phyloP scores from a whole-genome alignment of 2,113 vertebrate genomes.

The Eurystomus gularis region DNA sequence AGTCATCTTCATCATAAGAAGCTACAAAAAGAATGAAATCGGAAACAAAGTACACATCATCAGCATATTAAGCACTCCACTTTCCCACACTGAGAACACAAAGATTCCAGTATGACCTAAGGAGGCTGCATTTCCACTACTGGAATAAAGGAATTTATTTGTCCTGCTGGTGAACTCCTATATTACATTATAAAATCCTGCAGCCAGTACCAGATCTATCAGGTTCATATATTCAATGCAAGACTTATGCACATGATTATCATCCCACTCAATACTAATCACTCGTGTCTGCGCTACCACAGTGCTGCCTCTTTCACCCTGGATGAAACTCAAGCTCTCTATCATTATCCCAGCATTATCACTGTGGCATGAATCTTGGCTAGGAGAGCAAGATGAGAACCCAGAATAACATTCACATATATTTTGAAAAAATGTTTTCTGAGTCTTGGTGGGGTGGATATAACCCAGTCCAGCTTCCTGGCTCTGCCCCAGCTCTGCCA shows the following conservation, averaged over 20 bases:
- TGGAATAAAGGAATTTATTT: background rate
- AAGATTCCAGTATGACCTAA: background rate
- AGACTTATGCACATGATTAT: background rate
- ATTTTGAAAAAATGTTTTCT: background rate
- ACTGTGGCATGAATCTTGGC: background rate
- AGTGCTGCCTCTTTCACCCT: background rate
- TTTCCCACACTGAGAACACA: rapidly evolving
- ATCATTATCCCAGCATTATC: background rate
- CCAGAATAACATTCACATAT: background rate
- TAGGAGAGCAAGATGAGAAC: background rate
- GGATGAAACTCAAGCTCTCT: background rate
- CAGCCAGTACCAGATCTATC: background rate
- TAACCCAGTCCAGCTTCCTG: background rate
- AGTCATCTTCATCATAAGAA: background rate
- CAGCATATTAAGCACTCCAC: background rate
- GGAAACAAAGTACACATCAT: background rate
- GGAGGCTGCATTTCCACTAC: background rate
- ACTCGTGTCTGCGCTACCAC: background rate
- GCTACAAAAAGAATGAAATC: background rate
- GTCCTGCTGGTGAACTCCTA: background rate
- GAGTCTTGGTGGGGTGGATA: background rate
- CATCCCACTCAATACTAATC: background rate
- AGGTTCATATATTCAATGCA: background rate
- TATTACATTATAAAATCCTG: background rate
- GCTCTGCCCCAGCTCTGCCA: background rate